phyloP scores from a whole-genome alignment of 1,140 invertebrate genomes.

The Nixonia krombeini region DNA sequence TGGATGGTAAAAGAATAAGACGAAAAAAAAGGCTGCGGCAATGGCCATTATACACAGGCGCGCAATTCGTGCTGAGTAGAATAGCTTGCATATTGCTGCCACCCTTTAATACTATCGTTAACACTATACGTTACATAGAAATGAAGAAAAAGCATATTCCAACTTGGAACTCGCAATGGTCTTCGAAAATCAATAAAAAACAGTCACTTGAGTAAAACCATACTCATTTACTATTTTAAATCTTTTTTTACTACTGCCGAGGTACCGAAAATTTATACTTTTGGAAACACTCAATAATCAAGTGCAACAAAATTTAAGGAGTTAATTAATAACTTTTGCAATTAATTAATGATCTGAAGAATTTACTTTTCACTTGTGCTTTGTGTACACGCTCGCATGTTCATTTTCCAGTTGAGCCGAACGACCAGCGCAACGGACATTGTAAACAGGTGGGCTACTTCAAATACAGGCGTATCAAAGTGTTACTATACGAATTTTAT shows the following conservation, averaged over 20 bases:
- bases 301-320: too few species aligned
- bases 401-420: slow-evolving; percentile 4
- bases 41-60: slow-evolving; percentile 44
- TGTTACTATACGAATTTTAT: slow-evolving; percentile 17
- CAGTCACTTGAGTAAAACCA: too few species aligned
- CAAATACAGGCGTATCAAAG: slow-evolving; percentile 6
- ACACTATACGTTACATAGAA: slow-evolving; percentile 32
- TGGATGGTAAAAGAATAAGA: slow-evolving; percentile 41
- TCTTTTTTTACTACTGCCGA: too few species aligned
- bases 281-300: too few species aligned
- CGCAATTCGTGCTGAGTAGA: slow-evolving; percentile 39
- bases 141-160: too few species aligned
- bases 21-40: slow-evolving; percentile 34
- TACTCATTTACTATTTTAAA: too few species aligned
- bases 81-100: slow-evolving; percentile 40
- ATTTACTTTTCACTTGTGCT: too few species aligned
- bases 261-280: too few species aligned
- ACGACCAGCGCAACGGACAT: background rate
- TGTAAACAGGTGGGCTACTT: slow-evolving; percentile 4
- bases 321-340: too few species aligned
- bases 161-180: too few species aligned
- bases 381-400: background rate
- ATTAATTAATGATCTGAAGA: too few species aligned
- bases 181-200: too few species aligned
- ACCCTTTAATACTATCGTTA: slow-evolving; percentile 38